Evolutionary conservation across 2,113 vertebrate genomes (phyloP).

Genomic region (Bubalus kerabau): DNA sequence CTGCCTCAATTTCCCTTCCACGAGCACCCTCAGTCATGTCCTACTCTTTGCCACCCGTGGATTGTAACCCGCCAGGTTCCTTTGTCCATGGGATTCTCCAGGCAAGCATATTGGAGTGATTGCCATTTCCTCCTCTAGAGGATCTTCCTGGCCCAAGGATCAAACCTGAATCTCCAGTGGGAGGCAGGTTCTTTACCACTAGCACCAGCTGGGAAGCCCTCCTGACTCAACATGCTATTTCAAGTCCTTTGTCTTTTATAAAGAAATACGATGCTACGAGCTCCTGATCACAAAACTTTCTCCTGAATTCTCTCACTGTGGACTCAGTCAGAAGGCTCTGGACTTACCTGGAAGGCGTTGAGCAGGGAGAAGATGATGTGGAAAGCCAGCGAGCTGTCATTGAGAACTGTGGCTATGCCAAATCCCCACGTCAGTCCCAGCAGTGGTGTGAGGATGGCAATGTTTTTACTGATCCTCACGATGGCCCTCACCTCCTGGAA

Average conservation of each 20-base stretch:
- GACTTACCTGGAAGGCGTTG: slow-evolving; percentile 89
- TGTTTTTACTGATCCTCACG: slow-evolving; percentile 81
- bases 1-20: background rate
- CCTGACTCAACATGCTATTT: background rate
- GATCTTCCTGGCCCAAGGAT: background rate
- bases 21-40: background rate
- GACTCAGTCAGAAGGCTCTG: background rate
- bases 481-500: slow-evolving; percentile 78
- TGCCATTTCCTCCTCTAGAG: background rate
- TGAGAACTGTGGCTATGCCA: slow-evolving; percentile 79
- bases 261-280: background rate
- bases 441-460: slow-evolving; percentile 88
- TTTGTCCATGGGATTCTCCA: background rate
- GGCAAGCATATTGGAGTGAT: background rate
- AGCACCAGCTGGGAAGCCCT: background rate
- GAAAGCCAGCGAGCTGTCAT: slow-evolving; percentile 53
- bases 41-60: background rate
- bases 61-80: background rate
- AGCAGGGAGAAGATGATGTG: slow-evolving; percentile 84
- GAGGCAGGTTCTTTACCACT: background rate
- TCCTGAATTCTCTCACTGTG: background rate
- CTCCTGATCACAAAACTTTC: background rate
- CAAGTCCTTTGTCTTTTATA: background rate
- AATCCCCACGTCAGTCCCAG: slow-evolving; percentile 91
- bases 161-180: background rate